phyloP scores from a whole-genome alignment of 2,113 vertebrate genomes.

The Cyprinus carpio region DNA sequence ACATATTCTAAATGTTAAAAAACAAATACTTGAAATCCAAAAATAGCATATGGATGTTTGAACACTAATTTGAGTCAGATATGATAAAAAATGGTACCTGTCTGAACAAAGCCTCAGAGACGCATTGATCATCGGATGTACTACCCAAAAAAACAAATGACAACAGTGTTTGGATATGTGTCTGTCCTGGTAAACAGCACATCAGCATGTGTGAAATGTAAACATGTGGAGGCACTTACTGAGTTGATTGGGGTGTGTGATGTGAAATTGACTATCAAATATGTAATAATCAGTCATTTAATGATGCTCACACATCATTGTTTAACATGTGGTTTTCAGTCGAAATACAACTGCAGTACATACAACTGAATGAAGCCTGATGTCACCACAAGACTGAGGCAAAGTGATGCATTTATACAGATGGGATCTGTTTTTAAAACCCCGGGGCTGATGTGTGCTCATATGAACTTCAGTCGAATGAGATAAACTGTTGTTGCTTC shows the following conservation, averaged over 20 bases:
- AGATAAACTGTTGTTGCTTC: background rate
- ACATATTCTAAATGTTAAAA: background rate
- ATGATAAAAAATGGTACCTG: background rate
- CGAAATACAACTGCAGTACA: background rate
- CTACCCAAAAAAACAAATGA: background rate
- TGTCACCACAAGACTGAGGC: background rate
- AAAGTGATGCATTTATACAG: background rate
- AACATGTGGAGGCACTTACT: background rate
- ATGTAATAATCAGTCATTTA: background rate
- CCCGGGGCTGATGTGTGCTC: background rate
- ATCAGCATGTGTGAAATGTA: background rate
- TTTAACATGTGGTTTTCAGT: background rate
- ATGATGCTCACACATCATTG: background rate
- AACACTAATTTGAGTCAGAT: background rate
- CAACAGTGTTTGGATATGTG: background rate
- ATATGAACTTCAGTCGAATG: background rate
- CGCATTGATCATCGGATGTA: background rate
- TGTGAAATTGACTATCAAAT: conserved; percentile 33
- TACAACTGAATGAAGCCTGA: conserved; percentile 4
- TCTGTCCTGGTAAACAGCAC: background rate
- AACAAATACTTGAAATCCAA: background rate
- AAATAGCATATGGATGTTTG: background rate
- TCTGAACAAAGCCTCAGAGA: background rate
- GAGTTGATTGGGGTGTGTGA: background rate
- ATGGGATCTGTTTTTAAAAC: background rate